Evolutionary conservation across 1,140 invertebrate genomes (phyloP).

Genomic region (Spodoptera litura): DNA sequence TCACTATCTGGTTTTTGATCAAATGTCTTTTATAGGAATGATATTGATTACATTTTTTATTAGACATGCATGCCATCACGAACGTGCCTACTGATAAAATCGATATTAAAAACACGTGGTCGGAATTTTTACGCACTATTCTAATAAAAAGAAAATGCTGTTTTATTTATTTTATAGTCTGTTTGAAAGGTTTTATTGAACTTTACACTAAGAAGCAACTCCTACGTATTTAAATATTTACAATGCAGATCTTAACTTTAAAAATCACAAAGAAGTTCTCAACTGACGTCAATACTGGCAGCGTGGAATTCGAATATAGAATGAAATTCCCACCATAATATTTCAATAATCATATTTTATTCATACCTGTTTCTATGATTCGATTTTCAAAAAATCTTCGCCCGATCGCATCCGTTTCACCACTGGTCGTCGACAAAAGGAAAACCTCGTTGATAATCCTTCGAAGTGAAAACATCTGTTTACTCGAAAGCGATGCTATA

Average conservation of each 20-base stretch:
- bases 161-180: too few species aligned
- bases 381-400: conserved; percentile 29
- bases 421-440: conserved; percentile 53
- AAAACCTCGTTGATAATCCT: conserved; percentile 55
- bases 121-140: neutral
- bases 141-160: too few species aligned
- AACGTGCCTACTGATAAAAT: neutral
- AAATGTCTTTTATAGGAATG: conserved; percentile 9
- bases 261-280: neutral
- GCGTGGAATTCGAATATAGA: conserved; percentile 14
- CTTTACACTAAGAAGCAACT: too few species aligned
- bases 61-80: neutral
- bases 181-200: too few species aligned
- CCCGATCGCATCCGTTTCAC: conserved; percentile 40
- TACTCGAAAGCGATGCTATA: conserved; percentile 31
- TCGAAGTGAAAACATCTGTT: conserved; percentile 40
- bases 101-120: neutral
- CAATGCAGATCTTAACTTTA: neutral
- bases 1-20: neutral
- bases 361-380: conserved; percentile 24
- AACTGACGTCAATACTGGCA: neutral
- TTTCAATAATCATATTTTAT: conserved; percentile 35
- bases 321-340: conserved; percentile 6
- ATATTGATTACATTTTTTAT: conserved; percentile 29
- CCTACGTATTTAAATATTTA: neutral